phyloP scores from a whole-genome alignment of 2,113 vertebrate species.

The Limanda limanda region DNA sequence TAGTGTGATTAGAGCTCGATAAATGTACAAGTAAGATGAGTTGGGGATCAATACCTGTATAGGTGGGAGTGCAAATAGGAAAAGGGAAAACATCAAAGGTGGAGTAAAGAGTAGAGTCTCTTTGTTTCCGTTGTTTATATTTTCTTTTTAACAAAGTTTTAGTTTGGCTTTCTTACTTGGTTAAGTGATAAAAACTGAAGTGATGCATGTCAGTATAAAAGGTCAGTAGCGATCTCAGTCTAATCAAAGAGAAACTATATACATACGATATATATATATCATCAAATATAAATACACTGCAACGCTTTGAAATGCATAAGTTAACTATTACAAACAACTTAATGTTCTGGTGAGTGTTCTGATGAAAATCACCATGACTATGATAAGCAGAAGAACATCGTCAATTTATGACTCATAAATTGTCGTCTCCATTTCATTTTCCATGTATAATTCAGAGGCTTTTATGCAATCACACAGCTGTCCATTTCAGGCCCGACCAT shows the following conservation, averaged over 20 bases:
- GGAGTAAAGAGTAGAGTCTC: neutral
- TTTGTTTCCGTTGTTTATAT: neutral
- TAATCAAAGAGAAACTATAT: too few species aligned
- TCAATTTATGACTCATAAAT: conserved; percentile 46
- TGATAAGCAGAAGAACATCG: conserved; percentile 25
- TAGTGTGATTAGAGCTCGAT: too few species aligned
- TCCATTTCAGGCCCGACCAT: conserved; percentile 5
- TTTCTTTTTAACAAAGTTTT: neutral
- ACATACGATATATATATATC: too few species aligned
- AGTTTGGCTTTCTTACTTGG: neutral
- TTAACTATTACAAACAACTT: conserved; percentile 44
- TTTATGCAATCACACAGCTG: neutral
- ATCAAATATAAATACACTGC: conserved; percentile 20
- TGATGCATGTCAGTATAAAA: neutral
- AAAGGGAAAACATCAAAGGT: neutral
- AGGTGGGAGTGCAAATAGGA: too few species aligned
- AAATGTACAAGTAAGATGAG: neutral
- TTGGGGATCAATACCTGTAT: neutral
- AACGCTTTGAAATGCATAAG: neutral
- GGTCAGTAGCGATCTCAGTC: neutral
- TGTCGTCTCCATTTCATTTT: conserved; percentile 32
- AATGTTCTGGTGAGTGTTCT: conserved; percentile 36
- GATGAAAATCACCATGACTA: conserved; percentile 42
- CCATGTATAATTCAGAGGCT: conserved; percentile 12
- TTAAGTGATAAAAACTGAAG: neutral